Evolutionary conservation across 2,888 invertebrate genomes (phyloP), one percentile per base, ranked within the genome.

Genomic region (Pecten maximus): DNA sequence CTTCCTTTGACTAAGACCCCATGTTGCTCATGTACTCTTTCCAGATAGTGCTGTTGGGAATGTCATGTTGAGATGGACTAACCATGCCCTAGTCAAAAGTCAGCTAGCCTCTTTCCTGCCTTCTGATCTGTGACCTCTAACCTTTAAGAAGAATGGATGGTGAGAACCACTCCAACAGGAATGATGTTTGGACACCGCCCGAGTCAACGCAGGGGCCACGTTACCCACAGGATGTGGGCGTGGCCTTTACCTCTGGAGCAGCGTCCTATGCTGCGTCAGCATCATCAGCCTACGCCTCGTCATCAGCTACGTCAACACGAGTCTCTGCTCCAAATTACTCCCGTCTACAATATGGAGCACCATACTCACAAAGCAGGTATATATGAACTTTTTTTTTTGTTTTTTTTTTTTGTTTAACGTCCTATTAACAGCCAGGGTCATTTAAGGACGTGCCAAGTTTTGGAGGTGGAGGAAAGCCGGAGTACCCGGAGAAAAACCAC

Each of bases 131-230:
- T 74, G 74, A 74, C 74, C 35, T 74, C 74, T 74, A 35, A 74
- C 74, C 74, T 74, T 74, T 35, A 35, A 35, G 0, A 16, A 91
- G 87, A 40, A 91, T 92, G 93, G 92, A 90, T 35, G 89, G 86
- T 23, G 90, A 91, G 15, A 90, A 74, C 74, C 74, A 87, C 60
- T 88, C 54, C 39, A 91, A 89, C 89, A 91, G 91, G 40, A 92
- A 92, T 90, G 91, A 92, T 39, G 91, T 92, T 15, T 93, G 93
- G 93, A 92, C 92, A 89, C 88, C 92, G 86, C 91, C 93, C 90
- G 93, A 93, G 90, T 91, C 91, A 10, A 92, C 91, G 16, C 90
- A 92, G 54, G 91, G 91, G 35, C 74, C 74, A 28, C 89, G 74
- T 2, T 92, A 92, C 87, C 89, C 91, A 6, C 74, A 74, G 74